Evolutionary conservation across 2,113 vertebrate genomes (phyloP), one percentile per base, ranked within the genome.

Genomic region (Bettongia penicillata): DNA sequence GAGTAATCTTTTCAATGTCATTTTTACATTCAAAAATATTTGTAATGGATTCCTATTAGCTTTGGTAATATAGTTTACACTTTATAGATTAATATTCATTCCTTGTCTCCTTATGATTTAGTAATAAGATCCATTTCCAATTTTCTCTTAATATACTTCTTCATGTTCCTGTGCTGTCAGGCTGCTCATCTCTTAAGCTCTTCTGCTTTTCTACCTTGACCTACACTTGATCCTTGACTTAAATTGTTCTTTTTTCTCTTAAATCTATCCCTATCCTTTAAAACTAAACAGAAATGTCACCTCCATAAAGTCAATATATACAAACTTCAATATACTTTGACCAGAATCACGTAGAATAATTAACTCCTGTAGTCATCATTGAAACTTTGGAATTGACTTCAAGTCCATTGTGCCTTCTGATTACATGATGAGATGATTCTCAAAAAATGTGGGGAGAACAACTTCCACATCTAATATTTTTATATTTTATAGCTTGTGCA

Each of bases 381-480:
- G 55, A 53, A 26, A 95, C 68, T 53, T 51, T 53, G 3, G 10
- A 53, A 24, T 47, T 24, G 53, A n/a, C 28, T 91, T 93, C 52
- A 28, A n/a, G 49, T n/a, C 94, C 49, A 90, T 1, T 52, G 61
- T 90, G 12, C 3, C 16, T 48, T 53, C 61, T 90, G 49, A 57
- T 57, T 28, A 26, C 25, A 57, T 26, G 12, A 61, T 31, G 1
- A 1, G 10, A 61, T 61, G 11, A 31, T 61, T 61, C 57, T 61
- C 28, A 23, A 95, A 91, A 28, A 94, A 3, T 22, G 9, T 12
- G 91, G 22, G 61, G 48, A 68, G 51, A 93, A 57, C 55, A 93
- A 94, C 95, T 37, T 61, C 92, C 55, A 93, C 92, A 89, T 91
- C 61, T 93, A 61, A 90, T 90, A 6, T 26, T 61, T 57, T 53